Conservation (phyloP, 2,888 invertebrate genomes). For the Andricus curvator region DNA sequence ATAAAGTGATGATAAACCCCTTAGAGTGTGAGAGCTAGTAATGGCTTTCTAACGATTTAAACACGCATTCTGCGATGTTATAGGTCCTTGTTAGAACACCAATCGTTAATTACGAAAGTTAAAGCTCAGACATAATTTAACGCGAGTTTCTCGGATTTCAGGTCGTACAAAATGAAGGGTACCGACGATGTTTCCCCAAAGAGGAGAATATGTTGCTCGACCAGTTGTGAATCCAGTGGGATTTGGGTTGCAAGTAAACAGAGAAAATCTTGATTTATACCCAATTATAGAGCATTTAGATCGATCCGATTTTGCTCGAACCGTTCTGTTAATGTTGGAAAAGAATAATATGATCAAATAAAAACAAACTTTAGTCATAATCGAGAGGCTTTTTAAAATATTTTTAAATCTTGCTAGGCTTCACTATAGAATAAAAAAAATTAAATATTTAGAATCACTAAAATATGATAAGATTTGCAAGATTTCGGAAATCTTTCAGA, state of each 20-base stretch:
- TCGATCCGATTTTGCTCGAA: too few species aligned
- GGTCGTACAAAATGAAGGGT: conserved; percentile 6
- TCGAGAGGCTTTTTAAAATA: too few species aligned
- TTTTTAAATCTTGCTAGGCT: too few species aligned
- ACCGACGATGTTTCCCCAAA: neutral
- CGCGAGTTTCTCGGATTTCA: conserved; percentile 12
- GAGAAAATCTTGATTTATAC: conserved; percentile 8
- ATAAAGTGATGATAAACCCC: neutral
- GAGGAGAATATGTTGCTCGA: conserved; percentile 26
- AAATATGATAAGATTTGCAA: too few species aligned
- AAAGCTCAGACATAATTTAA: conserved; percentile 21
- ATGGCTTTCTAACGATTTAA: neutral
- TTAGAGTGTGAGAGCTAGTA: neutral
- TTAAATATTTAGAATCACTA: too few species aligned
- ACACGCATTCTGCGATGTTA: neutral
- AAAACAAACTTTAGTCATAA: too few species aligned
- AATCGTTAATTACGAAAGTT: conserved; percentile 35
- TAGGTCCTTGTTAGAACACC: neutral
- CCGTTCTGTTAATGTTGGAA: too few species aligned
- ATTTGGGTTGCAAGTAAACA: conserved; percentile 3
- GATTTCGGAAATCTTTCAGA: too few species aligned
- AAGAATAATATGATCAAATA: too few species aligned
- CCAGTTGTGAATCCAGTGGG: neutral
- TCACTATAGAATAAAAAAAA: too few species aligned
- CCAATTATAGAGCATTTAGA: neutral